Base-by-base conservation (phyloP, 1,140 invertebrate species). In the Calliphora vicina region DNA sequence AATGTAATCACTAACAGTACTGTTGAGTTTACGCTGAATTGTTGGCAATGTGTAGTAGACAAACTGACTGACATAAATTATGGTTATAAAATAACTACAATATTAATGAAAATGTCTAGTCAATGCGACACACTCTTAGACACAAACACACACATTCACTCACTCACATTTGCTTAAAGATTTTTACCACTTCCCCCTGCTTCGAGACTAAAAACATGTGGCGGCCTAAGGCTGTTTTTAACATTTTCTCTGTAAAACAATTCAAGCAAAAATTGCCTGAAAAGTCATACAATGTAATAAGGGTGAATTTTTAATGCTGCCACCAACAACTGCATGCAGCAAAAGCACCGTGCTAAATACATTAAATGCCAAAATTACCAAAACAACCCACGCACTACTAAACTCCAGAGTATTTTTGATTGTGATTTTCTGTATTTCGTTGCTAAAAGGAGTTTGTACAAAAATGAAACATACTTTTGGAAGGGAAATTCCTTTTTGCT, bases 61-160 rank as follows among this genome's bases (percentile, higher is more conserved):
- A 45, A 78, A 78, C 35, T 78, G 74, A 78, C 74, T 78, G 74
- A 78, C 74, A 78, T 78, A 78, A 78, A 78, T 78, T 78, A 78
- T 78, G 42, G 35, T 17, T 43, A 78, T 45, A 78, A 78, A 78
- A 78, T 78, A 43, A 78, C 35, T 23, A 43, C 42, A 67, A 67
- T 67, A 67, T n/a, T 17, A 67, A 17, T 67, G 61, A 67, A 67
- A 67, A 67, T 23, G 61, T 67, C 61, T 67, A 67, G 61, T 67
- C 61, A 67, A 67, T 67, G 23, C 3, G 17, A 67, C 61, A 67
- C n/a, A 67, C 10, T 25, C 50, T n/a, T 4, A 25, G 2, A 67
- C n/a, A 67, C 1, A 23, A 5, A 67, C 5, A 67, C n/a, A 67
- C 4, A 67, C 4, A 23, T 0, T 10, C 25, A 67, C 20, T n/a